Evolutionary conservation across 2,113 vertebrate genomes (phyloP).

Genomic region (Oreotrochilus melanogaster): DNA sequence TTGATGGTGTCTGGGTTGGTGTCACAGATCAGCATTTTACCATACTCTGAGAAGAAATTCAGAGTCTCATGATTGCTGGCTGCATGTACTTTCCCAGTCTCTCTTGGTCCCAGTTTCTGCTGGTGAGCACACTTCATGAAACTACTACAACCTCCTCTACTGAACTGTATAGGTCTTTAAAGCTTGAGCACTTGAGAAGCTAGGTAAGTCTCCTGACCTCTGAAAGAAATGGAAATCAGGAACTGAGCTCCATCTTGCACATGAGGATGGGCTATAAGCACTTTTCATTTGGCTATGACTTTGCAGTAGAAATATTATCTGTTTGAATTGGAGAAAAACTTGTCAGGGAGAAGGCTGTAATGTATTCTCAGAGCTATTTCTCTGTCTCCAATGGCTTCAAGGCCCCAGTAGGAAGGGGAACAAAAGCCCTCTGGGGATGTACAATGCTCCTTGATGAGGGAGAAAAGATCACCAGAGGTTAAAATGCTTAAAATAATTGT

Average conservation of each 20-base stretch:
- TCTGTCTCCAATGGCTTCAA: background rate
- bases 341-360: background rate
- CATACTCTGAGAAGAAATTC: background rate
- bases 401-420: background rate
- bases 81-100: background rate
- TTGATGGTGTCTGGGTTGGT: background rate
- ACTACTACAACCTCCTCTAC: background rate
- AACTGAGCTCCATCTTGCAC: background rate
- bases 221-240: background rate
- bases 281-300: background rate
- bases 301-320: background rate
- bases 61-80: background rate
- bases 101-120: background rate
- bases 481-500: background rate
- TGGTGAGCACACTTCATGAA: rapidly evolving
- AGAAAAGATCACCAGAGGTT: background rate
- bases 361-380: background rate
- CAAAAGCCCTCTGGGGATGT: background rate
- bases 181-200: background rate
- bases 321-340: background rate
- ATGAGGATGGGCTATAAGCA: background rate
- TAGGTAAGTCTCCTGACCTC: background rate
- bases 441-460: background rate
- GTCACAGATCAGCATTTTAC: background rate
- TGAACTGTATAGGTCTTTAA: background rate